Base-by-base conservation (phyloP, 2,888 invertebrate genomes). In the Amphiduros pacificus region DNA sequence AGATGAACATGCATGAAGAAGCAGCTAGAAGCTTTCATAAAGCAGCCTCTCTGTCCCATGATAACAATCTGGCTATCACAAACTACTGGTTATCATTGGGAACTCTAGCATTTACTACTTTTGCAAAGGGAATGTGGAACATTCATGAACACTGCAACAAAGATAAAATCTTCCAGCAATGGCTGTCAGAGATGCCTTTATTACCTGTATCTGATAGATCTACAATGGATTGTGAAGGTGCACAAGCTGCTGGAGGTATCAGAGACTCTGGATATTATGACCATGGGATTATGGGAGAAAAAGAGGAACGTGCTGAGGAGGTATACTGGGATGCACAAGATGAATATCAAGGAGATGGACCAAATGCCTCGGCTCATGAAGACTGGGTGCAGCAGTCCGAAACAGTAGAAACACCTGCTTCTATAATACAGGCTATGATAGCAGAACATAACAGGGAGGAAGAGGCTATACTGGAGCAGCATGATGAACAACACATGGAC, bases 1-100 rank as follows among this genome's bases (percentile, higher is more conserved):
- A 81, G 58, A 59, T 80, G 62, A 69, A 64, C 17, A 64, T 80
- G 56, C 77, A 73, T 62, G 70, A 73, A 22, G 79, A 80, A 59
- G 81, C 81, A 1, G 76, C 78, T 2, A 67, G 69, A 40, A 70
- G 71, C 51, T 81, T 80, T 60, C 62, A 61, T n/a, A 69, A 69
- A 24, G 78, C 80, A 4, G 66, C 73, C 32, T 64, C 60, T 17
- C 64, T 73, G 44, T 74, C 78, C 53, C 73, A 71, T 24, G 76
- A 76, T 49, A 76, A 77, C 58, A 70, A 73, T 26, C 65, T 78
- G 17, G 75, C 78, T 6, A 63, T 71, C 44, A 74, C 74, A 62
- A 80, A 79, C 66, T 76, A 71, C 62, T 77, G 77, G 63, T 69
- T 77, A 27, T 78, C 78, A 68, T 60, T 76, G 54, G 71, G 74